Evolutionary conservation across 2,888 invertebrate genomes (phyloP).

Genomic region (Neoitamus cyanurus): DNA sequence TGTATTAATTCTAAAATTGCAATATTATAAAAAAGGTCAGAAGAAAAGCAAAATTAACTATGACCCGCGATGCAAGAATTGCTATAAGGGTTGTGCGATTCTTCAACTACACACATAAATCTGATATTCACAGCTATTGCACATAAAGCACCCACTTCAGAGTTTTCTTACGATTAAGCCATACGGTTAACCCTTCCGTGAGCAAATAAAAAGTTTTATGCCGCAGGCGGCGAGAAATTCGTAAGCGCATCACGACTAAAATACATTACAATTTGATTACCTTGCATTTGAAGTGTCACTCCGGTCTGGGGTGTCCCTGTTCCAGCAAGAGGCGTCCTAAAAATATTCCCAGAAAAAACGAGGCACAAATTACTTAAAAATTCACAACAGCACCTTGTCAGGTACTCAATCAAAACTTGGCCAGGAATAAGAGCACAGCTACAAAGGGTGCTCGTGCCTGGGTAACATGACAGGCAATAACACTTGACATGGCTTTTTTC

Average conservation of each 20-base stretch:
- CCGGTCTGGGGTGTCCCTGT: neutral
- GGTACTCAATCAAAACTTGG: constrained; percentile 44
- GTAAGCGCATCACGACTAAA: neutral
- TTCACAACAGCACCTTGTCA: constrained; percentile 39
- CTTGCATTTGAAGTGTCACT: neutral
- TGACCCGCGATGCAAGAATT: no score
- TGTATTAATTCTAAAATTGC: no score
- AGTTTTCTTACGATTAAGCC: neutral
- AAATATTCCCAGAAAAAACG: neutral
- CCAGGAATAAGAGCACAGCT: neutral
- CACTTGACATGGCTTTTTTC: constrained; percentile 38
- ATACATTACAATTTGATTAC: constrained; percentile 14
- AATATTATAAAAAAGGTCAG: no score
- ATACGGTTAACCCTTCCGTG: neutral
- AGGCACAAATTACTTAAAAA: constrained; percentile 31
- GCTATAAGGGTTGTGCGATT: no score
- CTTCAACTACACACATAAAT: no score
- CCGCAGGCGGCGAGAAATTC: neutral
- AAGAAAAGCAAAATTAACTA: no score
- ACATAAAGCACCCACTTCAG: no score
- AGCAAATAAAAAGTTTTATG: neutral
- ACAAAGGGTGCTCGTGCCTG: constrained; percentile 3
- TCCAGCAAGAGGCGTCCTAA: neutral
- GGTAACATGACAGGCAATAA: constrained; percentile 36
- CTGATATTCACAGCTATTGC: no score